These are phyloP conservation scores for Ageneiosus marmoratus DNA, from an alignment of 2,113 vertebrate genomes.

Conservation along the genomic window DNA sequence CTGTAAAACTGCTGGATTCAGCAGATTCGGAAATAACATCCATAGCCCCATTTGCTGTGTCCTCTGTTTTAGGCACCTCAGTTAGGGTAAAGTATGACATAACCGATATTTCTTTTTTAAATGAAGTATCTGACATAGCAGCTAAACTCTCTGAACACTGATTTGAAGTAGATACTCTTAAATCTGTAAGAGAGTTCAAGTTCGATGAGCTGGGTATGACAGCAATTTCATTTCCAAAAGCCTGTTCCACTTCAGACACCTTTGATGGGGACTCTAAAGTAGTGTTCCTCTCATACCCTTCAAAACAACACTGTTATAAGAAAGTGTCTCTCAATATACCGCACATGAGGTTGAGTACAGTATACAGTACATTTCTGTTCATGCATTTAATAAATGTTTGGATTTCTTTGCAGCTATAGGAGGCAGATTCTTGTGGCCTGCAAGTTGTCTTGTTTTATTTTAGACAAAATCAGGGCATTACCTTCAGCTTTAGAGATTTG, in stretches of 20 bases:
- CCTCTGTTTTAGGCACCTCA: slow-evolving; percentile 11
- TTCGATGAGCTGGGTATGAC: slow-evolving; percentile 16
- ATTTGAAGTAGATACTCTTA: slow-evolving; percentile 29
- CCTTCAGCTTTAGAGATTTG: slow-evolving; percentile 32
- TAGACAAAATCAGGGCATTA: slow-evolving; percentile 38
- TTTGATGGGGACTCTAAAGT: slow-evolving; percentile 38
- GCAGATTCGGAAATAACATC: slow-evolving; percentile 13
- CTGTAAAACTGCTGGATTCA: slow-evolving; percentile 8
- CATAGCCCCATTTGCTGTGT: slow-evolving; percentile 43
- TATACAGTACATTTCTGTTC: background rate
- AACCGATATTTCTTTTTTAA: slow-evolving; percentile 20
- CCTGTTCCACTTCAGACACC: slow-evolving; percentile 31
- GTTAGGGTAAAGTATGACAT: slow-evolving; percentile 22
- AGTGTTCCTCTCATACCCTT: slow-evolving; percentile 25
- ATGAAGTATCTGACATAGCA: slow-evolving; percentile 8
- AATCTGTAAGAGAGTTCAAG: slow-evolving; percentile 40
- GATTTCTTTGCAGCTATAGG: background rate
- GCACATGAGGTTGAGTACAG: background rate
- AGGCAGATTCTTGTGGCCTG: background rate
- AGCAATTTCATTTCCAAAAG: slow-evolving; percentile 45
- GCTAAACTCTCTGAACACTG: slow-evolving; percentile 26
- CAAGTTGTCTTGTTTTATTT: background rate
- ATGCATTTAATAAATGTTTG: background rate
- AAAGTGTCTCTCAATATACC: slow-evolving; percentile 12
- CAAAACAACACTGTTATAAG: slow-evolving; percentile 25